Conservation (phyloP, 1,140 invertebrate species). For the Calliopsis andreniformis region DNA sequence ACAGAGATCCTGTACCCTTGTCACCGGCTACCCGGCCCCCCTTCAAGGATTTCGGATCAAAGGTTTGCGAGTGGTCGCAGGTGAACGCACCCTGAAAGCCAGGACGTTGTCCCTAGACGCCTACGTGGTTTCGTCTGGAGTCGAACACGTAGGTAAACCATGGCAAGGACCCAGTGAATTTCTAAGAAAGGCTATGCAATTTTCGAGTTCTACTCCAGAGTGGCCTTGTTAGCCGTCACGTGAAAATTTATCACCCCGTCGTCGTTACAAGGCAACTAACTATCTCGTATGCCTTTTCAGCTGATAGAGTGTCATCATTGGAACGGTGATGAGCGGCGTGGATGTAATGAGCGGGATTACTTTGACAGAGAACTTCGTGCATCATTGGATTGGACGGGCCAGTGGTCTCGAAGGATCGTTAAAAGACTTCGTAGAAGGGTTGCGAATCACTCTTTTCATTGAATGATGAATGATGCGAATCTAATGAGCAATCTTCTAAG, state of each 20-base stretch:
- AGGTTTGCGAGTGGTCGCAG: slow-evolving; percentile 38
- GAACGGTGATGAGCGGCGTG: slow-evolving; percentile 32
- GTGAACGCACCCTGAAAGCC: slow-evolving; percentile 70
- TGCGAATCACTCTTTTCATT: no score
- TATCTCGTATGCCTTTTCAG: slow-evolving; percentile 39
- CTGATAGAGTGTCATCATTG: slow-evolving; percentile 29
- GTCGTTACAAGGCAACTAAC: slow-evolving; percentile 54
- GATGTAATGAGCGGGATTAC: slow-evolving; percentile 30
- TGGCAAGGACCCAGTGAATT: slow-evolving; percentile 49
- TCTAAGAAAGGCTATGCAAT: slow-evolving; percentile 61
- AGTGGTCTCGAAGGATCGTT: no score
- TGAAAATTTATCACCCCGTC: slow-evolving; percentile 60
- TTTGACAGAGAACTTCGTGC: slow-evolving; percentile 3
- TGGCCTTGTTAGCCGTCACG: slow-evolving; percentile 52
- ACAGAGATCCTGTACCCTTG: slow-evolving; percentile 48
- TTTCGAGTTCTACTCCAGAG: slow-evolving; percentile 36
- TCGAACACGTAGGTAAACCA: slow-evolving; percentile 18
- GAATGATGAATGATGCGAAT: no score
- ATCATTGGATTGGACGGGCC: slow-evolving; percentile 6
- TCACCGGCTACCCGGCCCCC: slow-evolving; percentile 29
- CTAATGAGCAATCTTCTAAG: no score
- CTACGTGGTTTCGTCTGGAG: slow-evolving; percentile 56
- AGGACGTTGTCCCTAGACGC: slow-evolving; percentile 68
- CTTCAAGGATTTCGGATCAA: slow-evolving; percentile 53
- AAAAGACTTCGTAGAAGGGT: no score